Percentiles rank a stretch among this genome's conserved stretches.
phyloP scores from a whole-genome alignment of 2,888 invertebrate species.

The Lasioglossum malachurum region DNA sequence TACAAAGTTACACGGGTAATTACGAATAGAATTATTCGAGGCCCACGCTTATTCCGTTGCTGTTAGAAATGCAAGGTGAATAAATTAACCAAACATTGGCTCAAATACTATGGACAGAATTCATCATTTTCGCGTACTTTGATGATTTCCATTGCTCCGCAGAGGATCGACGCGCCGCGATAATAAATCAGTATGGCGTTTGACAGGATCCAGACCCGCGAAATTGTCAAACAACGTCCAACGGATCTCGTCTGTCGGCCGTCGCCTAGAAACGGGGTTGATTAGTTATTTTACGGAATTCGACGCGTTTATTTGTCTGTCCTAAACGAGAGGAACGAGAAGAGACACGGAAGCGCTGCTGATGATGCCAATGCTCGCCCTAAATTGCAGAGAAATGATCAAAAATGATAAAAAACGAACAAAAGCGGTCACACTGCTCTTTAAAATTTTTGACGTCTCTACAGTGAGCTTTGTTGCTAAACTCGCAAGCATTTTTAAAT shows the following conservation, averaged over 20 bases:
- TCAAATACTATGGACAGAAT: background rate
- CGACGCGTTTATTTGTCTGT: conserved; percentile 27
- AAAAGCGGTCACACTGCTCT: background rate
- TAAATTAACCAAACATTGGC: background rate
- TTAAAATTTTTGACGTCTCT: background rate
- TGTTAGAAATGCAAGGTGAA: background rate
- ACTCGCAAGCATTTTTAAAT: no score
- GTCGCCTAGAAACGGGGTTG: background rate
- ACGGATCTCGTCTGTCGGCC: background rate
- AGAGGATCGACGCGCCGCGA: background rate
- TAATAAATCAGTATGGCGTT: background rate
- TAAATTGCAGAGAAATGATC: background rate
- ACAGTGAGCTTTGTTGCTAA: background rate
- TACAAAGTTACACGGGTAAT: background rate
- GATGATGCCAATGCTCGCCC: background rate
- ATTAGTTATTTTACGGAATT: conserved; percentile 26
- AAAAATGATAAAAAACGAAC: background rate
- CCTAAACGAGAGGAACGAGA: background rate
- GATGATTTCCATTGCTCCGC: background rate
- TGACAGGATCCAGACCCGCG: background rate
- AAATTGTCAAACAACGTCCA: conserved; percentile 23
- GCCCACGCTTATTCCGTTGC: background rate
- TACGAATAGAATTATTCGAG: background rate
- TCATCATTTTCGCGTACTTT: background rate
- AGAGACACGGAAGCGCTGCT: background rate